Conservation (phyloP, 53 echinoderm and acorn worm genomes). For the Glandiceps talaboti region DNA sequence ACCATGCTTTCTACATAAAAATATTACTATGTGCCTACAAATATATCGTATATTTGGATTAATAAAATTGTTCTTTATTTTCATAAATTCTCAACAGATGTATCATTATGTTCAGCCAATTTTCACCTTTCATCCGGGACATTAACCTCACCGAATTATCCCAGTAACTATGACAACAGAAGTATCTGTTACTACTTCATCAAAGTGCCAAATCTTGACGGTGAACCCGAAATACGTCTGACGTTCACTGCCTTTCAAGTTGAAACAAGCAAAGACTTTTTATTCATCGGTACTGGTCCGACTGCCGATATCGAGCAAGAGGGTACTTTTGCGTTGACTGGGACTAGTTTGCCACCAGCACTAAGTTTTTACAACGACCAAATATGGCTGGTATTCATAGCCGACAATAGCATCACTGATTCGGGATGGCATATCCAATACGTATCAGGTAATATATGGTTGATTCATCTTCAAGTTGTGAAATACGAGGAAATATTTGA, state of each 20-base stretch:
- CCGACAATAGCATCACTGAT: not conserved
- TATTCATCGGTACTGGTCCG: not conserved
- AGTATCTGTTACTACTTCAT: not conserved
- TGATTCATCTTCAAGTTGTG: no score
- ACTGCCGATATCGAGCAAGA: not conserved
- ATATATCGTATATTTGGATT: no score
- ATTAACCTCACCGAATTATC: not conserved
- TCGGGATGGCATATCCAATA: not conserved
- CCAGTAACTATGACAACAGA: not conserved
- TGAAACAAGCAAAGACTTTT: not conserved
- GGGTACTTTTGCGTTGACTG: not conserved
- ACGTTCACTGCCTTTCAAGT: not conserved
- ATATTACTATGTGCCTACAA: no score
- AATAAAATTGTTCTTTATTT: no score
- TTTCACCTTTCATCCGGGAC: not conserved
- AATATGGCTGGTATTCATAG: not conserved
- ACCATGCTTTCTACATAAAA: no score
- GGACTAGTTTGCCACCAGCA: not conserved
- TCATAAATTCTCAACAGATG: not conserved
- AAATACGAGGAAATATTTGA: no score
- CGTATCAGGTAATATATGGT: not conserved
- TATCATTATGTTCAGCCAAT: not conserved
- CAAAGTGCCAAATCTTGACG: not conserved
- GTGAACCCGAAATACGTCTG: not conserved
- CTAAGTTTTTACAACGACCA: not conserved